Percentiles rank a stretch among this genome's conserved stretches.
phyloP scores from a whole-genome alignment of 2,797 vertebrate genomes.

The Girardinus metallicus region DNA sequence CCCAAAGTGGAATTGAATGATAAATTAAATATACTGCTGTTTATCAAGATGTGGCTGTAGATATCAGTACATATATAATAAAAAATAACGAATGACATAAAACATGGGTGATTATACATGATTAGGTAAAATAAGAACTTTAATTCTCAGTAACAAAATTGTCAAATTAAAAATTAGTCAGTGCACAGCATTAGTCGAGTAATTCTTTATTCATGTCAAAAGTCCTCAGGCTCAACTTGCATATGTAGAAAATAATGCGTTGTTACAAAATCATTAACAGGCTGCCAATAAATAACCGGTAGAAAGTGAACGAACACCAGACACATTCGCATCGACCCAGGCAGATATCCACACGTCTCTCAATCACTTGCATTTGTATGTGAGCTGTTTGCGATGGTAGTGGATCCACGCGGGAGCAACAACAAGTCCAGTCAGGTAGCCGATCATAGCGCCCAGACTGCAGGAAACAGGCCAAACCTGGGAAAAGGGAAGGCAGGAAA shows the following conservation, averaged over 20 bases:
- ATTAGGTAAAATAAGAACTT: neutral
- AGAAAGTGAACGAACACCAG: conserved; percentile 29
- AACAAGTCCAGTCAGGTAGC: conserved; percentile 89
- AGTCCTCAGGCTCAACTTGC: conserved; percentile 19
- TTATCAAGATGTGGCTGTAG: neutral
- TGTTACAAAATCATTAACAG: conserved; percentile 49
- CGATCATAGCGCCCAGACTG: conserved; percentile 91
- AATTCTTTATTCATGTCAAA: conserved; percentile 61
- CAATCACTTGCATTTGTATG: conserved; percentile 95
- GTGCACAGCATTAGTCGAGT: conserved; percentile 7
- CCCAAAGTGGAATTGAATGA: too few relatives aligned
- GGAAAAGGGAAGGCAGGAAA: conserved; percentile 18
- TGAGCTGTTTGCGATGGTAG: conserved; percentile 94
- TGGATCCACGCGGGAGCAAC: conserved; percentile 94
- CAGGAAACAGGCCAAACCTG: conserved; percentile 98
- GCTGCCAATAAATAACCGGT: conserved; percentile 64
- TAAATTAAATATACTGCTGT: neutral
- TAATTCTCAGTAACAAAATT: neutral
- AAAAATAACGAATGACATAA: neutral
- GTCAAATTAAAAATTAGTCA: neutral
- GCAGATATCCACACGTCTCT: neutral
- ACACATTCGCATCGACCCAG: conserved; percentile 22
- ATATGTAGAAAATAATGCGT: conserved; percentile 44
- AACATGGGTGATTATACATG: neutral
- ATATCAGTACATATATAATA: neutral